Evolutionary conservation across 2,113 vertebrate species (phyloP), one percentile per base, ranked within the genome.

Genomic region (Excalfactoria chinensis): DNA sequence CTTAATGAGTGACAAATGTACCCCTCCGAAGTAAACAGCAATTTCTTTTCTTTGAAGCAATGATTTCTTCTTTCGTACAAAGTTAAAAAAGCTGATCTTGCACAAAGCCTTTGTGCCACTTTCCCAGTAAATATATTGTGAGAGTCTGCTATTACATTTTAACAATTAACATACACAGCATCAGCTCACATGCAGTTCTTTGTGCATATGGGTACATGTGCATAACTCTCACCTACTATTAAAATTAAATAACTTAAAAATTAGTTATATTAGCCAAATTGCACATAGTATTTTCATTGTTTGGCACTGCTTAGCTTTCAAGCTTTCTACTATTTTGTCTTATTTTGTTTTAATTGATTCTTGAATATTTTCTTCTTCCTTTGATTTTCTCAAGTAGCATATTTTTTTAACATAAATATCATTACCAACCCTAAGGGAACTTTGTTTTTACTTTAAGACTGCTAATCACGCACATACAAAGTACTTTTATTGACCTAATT

Each of bases 401-500:
- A 48, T 82, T 91, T 51, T 43, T 44, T 91, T 73, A 89, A 87
- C 71, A 84, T n/a, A 26, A 77, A 56, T 86, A 63, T 79, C 63
- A 76, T 67, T 89, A 43, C 44, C 44, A 90, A 30, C 7, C 71
- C 86, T 83, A 89, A 56, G 63, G 73, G 82, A 96, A 95, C 11
- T 84, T 35, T 53, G 37, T 37, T 95, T 88, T 64, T 58, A 71
- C 26, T 72, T 84, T 63, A 88, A 84, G 55, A 91, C 68, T 87
- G 59, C 63, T 96, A 94, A 97, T 93, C 93, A 95, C 16, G 0
- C 92, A 78, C 43, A 41, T 44, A 71, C 51, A 81, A 86, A 93
- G 66, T 41, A 69, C 69, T 88, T 96, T 96, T 96, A 96, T 93
- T 96, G 95, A 97, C 91, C 89, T 93, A 93, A 55, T 96, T 97